phyloP scores from a whole-genome alignment of 2,888 invertebrate genomes.

The Tachina fera region DNA sequence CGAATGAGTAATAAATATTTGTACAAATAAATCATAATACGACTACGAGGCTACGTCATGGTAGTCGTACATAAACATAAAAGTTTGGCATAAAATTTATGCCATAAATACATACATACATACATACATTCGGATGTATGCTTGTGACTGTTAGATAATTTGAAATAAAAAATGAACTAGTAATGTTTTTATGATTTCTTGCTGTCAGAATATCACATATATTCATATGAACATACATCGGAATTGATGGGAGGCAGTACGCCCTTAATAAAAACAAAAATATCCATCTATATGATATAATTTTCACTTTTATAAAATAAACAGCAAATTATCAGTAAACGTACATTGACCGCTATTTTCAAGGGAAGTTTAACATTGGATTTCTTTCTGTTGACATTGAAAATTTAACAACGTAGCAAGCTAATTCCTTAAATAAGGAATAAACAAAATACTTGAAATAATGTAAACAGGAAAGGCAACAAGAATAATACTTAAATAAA shows the following conservation, averaged over 20 bases:
- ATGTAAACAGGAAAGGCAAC: too few species aligned
- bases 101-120: not conserved
- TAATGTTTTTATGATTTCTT: not conserved
- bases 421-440: not conserved
- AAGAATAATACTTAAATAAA: too few species aligned
- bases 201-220: not conserved
- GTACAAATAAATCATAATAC: not conserved
- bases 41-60: not conserved
- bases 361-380: conserved; percentile 18
- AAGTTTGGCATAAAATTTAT: not conserved
- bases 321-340: not conserved
- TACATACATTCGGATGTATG: too few species aligned
- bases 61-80: not conserved
- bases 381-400: conserved; percentile 12
- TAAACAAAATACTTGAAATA: not conserved
- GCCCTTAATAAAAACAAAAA: conserved; percentile 4
- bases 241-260: not conserved
- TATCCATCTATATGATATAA: not conserved
- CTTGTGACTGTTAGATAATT: not conserved
- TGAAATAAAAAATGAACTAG: not conserved
- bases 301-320: not conserved
- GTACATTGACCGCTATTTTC: conserved; percentile 25
- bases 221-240: not conserved
- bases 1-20: conserved; percentile 37
- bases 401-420: conserved; percentile 13